Evolutionary conservation across 2,797 vertebrate species (phyloP), one percentile per base, ranked within the genome.

Genomic region (Typhlichthys subterraneus): DNA sequence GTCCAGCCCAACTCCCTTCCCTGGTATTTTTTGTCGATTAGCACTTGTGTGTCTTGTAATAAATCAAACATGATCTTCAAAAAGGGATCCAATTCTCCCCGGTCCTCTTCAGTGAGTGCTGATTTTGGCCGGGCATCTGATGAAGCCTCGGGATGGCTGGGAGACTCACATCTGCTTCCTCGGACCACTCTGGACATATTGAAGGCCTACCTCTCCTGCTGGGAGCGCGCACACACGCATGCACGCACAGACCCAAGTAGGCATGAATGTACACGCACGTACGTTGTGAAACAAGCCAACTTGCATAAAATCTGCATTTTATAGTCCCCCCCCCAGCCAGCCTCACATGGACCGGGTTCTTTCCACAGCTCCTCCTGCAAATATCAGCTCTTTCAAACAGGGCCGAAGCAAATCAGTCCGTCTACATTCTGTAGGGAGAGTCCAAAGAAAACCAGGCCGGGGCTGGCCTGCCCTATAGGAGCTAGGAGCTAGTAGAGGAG

Each of bases 151-250:
- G 23, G 23, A 29, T 29, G 23, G 70, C 69, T 87, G 69, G 67
- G 48, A 85, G 81, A 72, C 77, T 81, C 80, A 83, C 85, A 86
- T 88, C 83, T 80, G 80, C 72, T 73, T 80, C 73, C 75, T 80
- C 80, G 79, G 72, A 72, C 61, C 77, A 74, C 75, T 71, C 23
- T 29, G 23, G 64, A 63, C 70, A 76, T 76, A 85, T 69, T 72
- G 79, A 85, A 12, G 67, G 77, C 67, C 69, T 61, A 74, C 9
- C 38, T 77, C 81, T 85, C 87, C 85, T 84, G 80, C 85, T 72
- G 82, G 65, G 76, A 72, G 55, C 42, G 31, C 15, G 54, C 48
- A 57, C 56, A 77, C 69, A 77, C 75, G 79, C 38, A 77, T 77
- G 74, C 79, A 81, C 69, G 69, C 62, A 64, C 61, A 60, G 48